A percentile compares a stretch with the other conserved stretches of the same genome.
Evolutionary conservation across 2,888 invertebrate species (phyloP).

Genomic region (Criorhina ranunculi): DNA sequence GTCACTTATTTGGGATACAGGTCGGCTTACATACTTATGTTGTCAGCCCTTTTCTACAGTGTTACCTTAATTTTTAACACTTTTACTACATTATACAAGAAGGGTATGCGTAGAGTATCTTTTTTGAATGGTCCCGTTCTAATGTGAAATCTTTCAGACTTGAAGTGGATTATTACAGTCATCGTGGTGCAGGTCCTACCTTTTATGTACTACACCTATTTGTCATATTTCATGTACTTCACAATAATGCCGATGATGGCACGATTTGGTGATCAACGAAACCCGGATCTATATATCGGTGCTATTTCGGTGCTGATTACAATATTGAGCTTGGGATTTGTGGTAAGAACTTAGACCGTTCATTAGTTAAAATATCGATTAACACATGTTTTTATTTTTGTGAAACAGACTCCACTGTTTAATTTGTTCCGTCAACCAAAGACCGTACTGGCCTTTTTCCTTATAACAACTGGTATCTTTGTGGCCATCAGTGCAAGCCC

Average conservation of each 20-base stretch:
- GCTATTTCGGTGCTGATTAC: constrained; percentile 79
- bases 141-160: constrained; percentile 78
- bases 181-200: constrained; percentile 84
- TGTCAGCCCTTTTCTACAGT: constrained; percentile 81
- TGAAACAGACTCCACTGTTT: constrained; percentile 80
- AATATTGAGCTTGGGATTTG: constrained; percentile 80
- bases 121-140: background rate
- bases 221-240: constrained; percentile 85
- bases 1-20: constrained; percentile 81
- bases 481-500: constrained; percentile 84
- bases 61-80: constrained; percentile 81
- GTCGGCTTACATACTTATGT: constrained; percentile 81
- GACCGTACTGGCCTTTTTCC: constrained; percentile 81
- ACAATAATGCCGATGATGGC: constrained; percentile 88
- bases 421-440: constrained; percentile 83
- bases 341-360: constrained; percentile 74
- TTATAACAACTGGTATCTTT: constrained; percentile 80
- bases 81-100: constrained; percentile 81
- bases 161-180: constrained; percentile 83
- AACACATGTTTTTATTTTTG: background rate
- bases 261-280: constrained; percentile 84
- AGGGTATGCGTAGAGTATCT: constrained; percentile 79
- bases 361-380: background rate
- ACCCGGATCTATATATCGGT: constrained; percentile 86
- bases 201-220: constrained; percentile 84